Conservation (phyloP, 2,888 invertebrate genomes). For the Thymelicus lineola region DNA sequence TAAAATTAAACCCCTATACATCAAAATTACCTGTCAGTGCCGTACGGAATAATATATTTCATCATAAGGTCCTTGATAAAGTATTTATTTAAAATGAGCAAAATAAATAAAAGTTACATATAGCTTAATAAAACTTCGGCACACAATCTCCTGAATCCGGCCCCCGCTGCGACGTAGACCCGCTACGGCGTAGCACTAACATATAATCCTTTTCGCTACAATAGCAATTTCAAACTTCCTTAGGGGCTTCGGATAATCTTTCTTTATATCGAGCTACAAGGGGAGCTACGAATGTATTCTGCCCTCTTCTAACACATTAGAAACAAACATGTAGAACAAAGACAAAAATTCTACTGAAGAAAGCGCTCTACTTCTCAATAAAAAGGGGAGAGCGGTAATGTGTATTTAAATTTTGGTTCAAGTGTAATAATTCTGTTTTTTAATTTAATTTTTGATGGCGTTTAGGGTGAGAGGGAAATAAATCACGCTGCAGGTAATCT, state of each 20-base stretch:
- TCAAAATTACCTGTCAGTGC: too few relatives aligned
- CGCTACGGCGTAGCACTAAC: constrained; percentile 83
- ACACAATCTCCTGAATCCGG: constrained; percentile 64
- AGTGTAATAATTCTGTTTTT: constrained; percentile 84
- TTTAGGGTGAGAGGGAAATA: constrained; percentile 64
- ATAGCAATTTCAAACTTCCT: constrained; percentile 86
- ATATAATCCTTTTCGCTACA: constrained; percentile 86
- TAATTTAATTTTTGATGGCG: constrained; percentile 82
- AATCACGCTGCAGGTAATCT: constrained; percentile 60
- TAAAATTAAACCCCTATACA: too few relatives aligned
- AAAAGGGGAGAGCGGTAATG: constrained; percentile 81
- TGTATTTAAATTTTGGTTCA: constrained; percentile 83
- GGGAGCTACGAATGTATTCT: constrained; percentile 60
- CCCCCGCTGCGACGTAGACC: constrained; percentile 66
- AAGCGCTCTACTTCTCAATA: constrained; percentile 79
- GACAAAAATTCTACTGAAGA: constrained; percentile 63
- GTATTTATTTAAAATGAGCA: constrained; percentile 39
- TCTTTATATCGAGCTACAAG: constrained; percentile 83
- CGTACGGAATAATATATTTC: too few relatives aligned
- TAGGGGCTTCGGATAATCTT: constrained; percentile 86
- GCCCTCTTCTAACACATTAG: constrained; percentile 55
- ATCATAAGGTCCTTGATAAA: not conserved
- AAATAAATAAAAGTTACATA: constrained; percentile 47
- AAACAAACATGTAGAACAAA: constrained; percentile 49
- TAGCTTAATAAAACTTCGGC: constrained; percentile 54